Evolutionary conservation across 2,797 vertebrate species (phyloP).

Genomic region (Crax fasciolata): DNA sequence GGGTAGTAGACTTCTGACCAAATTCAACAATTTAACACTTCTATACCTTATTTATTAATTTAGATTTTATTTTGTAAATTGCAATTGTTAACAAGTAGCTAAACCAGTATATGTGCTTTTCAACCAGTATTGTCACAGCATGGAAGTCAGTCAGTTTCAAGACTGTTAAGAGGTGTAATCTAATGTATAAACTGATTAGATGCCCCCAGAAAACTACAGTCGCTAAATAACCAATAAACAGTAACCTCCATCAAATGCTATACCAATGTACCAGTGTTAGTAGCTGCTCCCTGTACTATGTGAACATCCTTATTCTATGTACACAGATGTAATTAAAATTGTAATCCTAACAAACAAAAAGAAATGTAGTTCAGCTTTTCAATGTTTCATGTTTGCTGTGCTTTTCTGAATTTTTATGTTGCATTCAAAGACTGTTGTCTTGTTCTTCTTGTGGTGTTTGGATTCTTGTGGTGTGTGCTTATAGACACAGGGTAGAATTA

Average conservation of each 20-base stretch:
- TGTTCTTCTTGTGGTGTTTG: constrained; percentile 93
- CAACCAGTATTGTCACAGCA: constrained; percentile 83
- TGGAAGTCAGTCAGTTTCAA: constrained; percentile 87
- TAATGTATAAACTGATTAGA: constrained; percentile 90
- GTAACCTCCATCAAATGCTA: constrained; percentile 91
- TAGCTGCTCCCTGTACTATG: constrained; percentile 95
- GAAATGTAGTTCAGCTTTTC: constrained; percentile 94
- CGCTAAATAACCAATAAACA: constrained; percentile 89
- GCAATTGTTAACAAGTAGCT: constrained; percentile 82
- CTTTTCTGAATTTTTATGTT: constrained; percentile 89
- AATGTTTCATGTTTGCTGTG: constrained; percentile 96
- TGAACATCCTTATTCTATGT: constrained; percentile 97
- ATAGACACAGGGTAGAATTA: constrained; percentile 96
- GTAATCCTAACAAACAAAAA: constrained; percentile 95
- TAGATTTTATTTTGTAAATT: constrained; percentile 79
- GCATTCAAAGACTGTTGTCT: constrained; percentile 89
- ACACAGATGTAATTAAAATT: constrained; percentile 99
- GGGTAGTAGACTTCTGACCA: constrained; percentile 81
- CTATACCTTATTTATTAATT: constrained; percentile 79
- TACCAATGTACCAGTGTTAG: constrained; percentile 96
- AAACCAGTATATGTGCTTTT: constrained; percentile 83
- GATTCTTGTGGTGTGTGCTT: constrained; percentile 94
- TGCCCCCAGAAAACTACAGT: constrained; percentile 87
- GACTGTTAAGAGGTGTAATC: constrained; percentile 91
- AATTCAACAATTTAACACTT: constrained; percentile 81